phyloP scores from a whole-genome alignment of 2,113 vertebrate species.

The Physeter macrocephalus region DNA sequence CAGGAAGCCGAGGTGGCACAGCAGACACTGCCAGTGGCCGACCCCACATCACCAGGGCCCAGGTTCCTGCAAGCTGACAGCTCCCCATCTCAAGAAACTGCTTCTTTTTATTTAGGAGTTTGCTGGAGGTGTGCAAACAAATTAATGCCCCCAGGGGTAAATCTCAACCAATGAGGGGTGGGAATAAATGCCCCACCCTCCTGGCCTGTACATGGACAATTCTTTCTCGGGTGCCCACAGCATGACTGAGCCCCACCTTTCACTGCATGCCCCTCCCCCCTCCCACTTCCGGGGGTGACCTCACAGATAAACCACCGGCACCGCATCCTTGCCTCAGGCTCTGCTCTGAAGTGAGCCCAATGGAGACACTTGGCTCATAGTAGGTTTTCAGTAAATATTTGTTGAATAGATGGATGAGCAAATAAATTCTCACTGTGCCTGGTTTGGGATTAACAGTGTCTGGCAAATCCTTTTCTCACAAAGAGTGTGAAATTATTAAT shows the following conservation, averaged over 20 bases:
- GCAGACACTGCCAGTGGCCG: neutral
- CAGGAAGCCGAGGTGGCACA: rapidly evolving
- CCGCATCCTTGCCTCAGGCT: neutral
- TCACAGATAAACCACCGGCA: neutral
- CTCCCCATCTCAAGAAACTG: neutral
- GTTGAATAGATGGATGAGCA: neutral
- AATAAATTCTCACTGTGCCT: neutral
- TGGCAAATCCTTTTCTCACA: neutral
- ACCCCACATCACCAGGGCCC: too few species aligned
- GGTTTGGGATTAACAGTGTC: neutral
- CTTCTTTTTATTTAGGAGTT: neutral
- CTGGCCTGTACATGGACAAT: neutral
- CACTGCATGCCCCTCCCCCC: too few species aligned
- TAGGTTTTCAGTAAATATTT: neutral
- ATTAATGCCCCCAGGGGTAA: neutral
- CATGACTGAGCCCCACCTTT: neutral
- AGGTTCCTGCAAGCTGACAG: neutral
- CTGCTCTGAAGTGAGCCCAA: neutral
- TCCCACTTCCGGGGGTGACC: neutral
- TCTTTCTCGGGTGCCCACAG: neutral
- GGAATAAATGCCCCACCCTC: neutral
- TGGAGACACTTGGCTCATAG: neutral
- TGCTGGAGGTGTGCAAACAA: neutral
- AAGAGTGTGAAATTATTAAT: neutral
- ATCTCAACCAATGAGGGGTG: neutral